Base-by-base conservation (phyloP, 2,113 vertebrate species). In the Eubucco bourcierii region DNA sequence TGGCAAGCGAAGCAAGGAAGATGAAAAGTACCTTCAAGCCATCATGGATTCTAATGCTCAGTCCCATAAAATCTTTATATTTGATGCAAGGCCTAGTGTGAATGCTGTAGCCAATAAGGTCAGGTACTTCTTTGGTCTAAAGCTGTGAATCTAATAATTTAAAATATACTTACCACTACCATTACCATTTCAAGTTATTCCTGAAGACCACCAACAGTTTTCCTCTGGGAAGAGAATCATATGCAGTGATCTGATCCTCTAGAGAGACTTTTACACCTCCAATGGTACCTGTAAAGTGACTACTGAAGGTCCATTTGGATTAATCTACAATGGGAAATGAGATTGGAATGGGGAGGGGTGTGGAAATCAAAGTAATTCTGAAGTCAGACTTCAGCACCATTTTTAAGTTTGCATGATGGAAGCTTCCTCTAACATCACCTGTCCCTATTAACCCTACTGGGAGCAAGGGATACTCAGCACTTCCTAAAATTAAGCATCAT, bases 11-110 rank as follows among this genome's bases (percentile, higher is more conserved):
- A 99, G 98, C 97, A 99, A 99, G 95, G 99, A 99, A 23, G 99
- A 99, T 73, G 99, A 99, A 90, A 99, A 99, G 78, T 99, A 99
- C 88, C 98, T 99, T 85, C 99, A 99, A 88, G 97, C 99, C 9
- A 98, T 99, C 96, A 99, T 99, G 99, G 99, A 99, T 63, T 99
- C 99, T 65, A 99, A 99, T 24, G 99, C 99, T 55, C 99, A 99
- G 63, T 99, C 99, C 31, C 99, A 99, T 95, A 99, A 99, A 96
- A 98, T 99, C 71, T 99, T 99, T 95, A 99, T 99, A 96, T 99
- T 99, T 53, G 99, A 99, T 95, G 99, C 99, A 50, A 98, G 99
- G 71, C 99, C 99, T 15, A 99, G 98, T 70, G 99, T 99, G 83
- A 99, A 99, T 63, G 99, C 99, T 60, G 98, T 98, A 29, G 99